Evolutionary conservation across 2,888 invertebrate genomes (phyloP).

Genomic region (Plutella xylostella): DNA sequence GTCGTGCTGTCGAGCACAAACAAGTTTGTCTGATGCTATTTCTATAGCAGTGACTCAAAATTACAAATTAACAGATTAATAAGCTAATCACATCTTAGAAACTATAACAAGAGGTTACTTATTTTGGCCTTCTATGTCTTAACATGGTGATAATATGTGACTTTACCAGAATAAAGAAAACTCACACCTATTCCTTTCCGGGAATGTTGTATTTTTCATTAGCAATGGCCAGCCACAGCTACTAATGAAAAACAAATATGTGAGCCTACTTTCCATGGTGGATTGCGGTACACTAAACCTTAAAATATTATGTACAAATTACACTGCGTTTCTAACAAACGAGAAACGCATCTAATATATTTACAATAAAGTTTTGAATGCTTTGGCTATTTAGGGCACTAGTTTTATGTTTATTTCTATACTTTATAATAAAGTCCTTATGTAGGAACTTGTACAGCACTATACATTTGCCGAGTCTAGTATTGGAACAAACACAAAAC

Average conservation of each 20-base stretch:
- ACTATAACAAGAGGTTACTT: neutral
- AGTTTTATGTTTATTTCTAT: conserved; percentile 19
- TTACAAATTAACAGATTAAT: too few relatives aligned
- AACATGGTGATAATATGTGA: neutral
- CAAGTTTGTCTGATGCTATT: too few relatives aligned
- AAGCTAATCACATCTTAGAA: conserved; percentile 2
- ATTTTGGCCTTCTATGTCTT: neutral
- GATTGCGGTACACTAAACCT: neutral
- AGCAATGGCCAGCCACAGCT: neutral
- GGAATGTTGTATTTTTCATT: neutral
- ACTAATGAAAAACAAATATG: neutral
- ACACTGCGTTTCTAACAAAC: conserved; percentile 3
- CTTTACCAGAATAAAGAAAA: neutral
- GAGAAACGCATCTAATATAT: conserved; percentile 27
- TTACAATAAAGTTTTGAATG: conserved; percentile 63
- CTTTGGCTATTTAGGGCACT: conserved; percentile 63
- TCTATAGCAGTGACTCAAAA: too few relatives aligned
- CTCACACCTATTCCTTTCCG: neutral
- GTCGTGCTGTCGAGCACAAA: too few relatives aligned
- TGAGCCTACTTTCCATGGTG: neutral
- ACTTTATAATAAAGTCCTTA: conserved; percentile 1
- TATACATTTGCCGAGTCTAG: neutral
- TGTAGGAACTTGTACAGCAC: conserved; percentile 1
- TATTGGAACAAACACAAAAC: conserved; percentile 5
- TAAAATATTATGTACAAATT: conserved; percentile 5